phyloP scores from a whole-genome alignment of 2,797 vertebrate species.

The Hafferia zeledoni region DNA sequence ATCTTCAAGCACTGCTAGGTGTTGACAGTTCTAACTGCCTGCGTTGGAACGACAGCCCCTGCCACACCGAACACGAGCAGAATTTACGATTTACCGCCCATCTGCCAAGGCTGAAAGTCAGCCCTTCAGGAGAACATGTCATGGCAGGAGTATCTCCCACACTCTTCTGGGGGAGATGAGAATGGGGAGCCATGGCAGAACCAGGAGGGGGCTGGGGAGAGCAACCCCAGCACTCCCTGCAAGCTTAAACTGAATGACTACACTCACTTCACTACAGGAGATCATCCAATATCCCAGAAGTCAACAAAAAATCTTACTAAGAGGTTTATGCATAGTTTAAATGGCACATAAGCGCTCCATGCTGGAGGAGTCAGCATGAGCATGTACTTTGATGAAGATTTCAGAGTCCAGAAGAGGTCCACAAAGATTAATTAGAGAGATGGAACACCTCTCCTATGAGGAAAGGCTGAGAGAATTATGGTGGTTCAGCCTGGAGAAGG shows the following conservation, averaged over 20 bases:
- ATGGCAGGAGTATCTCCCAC: fast-evolving
- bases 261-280: background rate
- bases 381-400: background rate
- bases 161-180: background rate
- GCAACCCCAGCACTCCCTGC: fast-evolving
- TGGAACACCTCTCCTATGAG: background rate
- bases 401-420: background rate
- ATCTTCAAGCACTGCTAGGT: conserved; percentile 17
- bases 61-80: background rate
- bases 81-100: background rate
- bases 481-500: background rate
- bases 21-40: conserved; percentile 64
- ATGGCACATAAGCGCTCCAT: background rate
- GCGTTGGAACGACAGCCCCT: background rate
- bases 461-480: background rate
- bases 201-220: background rate
- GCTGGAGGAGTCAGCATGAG: background rate
- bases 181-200: background rate
- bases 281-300: background rate
- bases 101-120: background rate
- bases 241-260: background rate
- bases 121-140: background rate
- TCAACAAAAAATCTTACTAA: background rate
- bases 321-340: background rate
- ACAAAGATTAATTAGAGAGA: background rate